Conservation (phyloP, 2,888 invertebrate species). For the Steinernema hermaphroditum region DNA sequence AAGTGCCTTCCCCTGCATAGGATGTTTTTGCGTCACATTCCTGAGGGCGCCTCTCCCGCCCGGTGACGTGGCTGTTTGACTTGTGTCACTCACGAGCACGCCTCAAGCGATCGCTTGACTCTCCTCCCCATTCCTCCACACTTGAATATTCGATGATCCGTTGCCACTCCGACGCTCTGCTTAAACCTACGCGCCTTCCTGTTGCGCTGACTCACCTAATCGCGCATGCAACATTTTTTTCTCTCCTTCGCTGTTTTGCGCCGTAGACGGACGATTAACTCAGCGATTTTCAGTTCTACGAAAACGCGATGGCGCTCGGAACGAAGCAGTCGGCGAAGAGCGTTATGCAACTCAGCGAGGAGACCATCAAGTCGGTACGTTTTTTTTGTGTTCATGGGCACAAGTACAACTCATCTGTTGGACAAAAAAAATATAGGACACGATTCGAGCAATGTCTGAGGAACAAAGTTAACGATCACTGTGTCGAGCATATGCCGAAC, state of each 20-base stretch:
- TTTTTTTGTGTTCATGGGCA: not conserved
- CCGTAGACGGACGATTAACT: not conserved
- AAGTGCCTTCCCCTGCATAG: slow-evolving; percentile 7
- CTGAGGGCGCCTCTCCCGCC: not conserved
- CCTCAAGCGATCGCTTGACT: slow-evolving; percentile 10
- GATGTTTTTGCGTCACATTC: not conserved
- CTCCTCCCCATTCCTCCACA: too few relatives aligned
- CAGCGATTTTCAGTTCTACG: slow-evolving; percentile 45
- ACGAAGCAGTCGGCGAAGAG: slow-evolving; percentile 44
- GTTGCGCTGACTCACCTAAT: not conserved
- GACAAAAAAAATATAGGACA: not conserved
- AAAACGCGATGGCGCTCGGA: slow-evolving; percentile 48
- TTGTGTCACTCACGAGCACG: slow-evolving; percentile 5
- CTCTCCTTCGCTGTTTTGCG: not conserved
- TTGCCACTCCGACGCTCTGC: not conserved
- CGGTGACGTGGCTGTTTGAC: slow-evolving; percentile 1
- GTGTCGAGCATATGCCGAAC: too few relatives aligned
- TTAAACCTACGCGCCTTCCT: not conserved
- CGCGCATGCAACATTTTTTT: not conserved
- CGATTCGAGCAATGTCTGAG: too few relatives aligned
- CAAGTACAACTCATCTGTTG: not conserved
- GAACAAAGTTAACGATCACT: too few relatives aligned
- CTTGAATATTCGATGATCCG: slow-evolving; percentile 22
- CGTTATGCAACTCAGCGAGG: slow-evolving; percentile 64
- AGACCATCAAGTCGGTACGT: slow-evolving; percentile 61